A percentile compares a stretch with the other conserved stretches of the same genome.
Evolutionary conservation across 2,888 invertebrate species (phyloP).

Genomic region (Thymelicus lineola): DNA sequence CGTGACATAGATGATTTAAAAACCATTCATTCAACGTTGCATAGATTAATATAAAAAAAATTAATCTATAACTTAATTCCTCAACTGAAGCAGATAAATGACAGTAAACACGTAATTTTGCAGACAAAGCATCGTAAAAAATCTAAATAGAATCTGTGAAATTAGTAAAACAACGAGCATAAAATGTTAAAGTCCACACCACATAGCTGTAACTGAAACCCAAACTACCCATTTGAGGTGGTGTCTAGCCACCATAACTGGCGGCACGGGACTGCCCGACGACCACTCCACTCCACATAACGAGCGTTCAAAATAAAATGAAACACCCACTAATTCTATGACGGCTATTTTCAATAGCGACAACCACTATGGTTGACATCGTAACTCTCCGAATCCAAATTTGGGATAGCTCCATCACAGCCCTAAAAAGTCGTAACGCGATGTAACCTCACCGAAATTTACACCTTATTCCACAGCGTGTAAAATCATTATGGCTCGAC

Average conservation of each 20-base stretch:
- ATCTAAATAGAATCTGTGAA: slow-evolving; percentile 14
- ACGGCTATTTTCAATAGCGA: slow-evolving; percentile 72
- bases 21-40: not conserved
- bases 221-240: slow-evolving; percentile 38
- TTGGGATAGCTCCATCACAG: slow-evolving; percentile 60
- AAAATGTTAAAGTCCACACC: slow-evolving; percentile 30
- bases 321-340: slow-evolving; percentile 55
- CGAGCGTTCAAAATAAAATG: slow-evolving; percentile 62
- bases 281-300: slow-evolving; percentile 35
- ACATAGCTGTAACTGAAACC: slow-evolving; percentile 35
- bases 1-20: not conserved
- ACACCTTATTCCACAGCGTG: slow-evolving; percentile 36
- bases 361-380: slow-evolving; percentile 68
- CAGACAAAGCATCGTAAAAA: not conserved
- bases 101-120: no score
- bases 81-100: no score
- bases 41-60: no score
- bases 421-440: slow-evolving; percentile 33
- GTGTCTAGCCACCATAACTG: slow-evolving; percentile 31
- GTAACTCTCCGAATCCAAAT: slow-evolving; percentile 77
- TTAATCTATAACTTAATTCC: no score
- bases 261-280: slow-evolving; percentile 10
- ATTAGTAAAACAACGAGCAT: slow-evolving; percentile 30
- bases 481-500: slow-evolving; percentile 52
- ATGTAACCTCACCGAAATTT: slow-evolving; percentile 34